A percentile compares a stretch with the other conserved stretches of the same genome.
phyloP scores from a whole-genome alignment of 2,888 invertebrate species.

The Eupithecia tripunctaria region DNA sequence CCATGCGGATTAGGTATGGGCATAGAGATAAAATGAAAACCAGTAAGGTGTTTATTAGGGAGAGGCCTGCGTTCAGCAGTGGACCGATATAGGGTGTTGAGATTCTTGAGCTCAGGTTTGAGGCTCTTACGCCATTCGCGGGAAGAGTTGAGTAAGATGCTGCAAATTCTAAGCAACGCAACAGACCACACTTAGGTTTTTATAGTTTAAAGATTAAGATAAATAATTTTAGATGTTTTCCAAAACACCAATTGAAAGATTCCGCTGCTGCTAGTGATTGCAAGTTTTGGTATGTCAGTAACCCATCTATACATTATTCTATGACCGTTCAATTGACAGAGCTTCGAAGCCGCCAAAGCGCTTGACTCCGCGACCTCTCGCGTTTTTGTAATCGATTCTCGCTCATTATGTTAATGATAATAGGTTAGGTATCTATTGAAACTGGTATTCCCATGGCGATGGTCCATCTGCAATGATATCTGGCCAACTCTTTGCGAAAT shows the following conservation, averaged over 20 bases:
- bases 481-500: conserved; percentile 34
- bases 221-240: background rate
- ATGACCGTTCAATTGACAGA: conserved; percentile 47
- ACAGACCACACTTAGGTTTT: too few relatives aligned
- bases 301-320: conserved; percentile 30
- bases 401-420: conserved; percentile 56
- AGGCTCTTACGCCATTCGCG: too few relatives aligned
- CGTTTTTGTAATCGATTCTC: conserved; percentile 58
- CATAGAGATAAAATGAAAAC: too few relatives aligned
- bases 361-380: conserved; percentile 60
- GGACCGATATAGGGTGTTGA: too few relatives aligned
- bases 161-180: too few relatives aligned
- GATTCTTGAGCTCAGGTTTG: too few relatives aligned
- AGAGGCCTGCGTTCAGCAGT: too few relatives aligned
- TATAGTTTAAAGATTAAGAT: too few relatives aligned
- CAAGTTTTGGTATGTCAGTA: background rate
- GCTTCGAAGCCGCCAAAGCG: conserved; percentile 58
- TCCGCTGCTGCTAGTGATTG: background rate
- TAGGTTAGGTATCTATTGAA: conserved; percentile 33
- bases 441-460: conserved; percentile 40
- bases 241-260: background rate
- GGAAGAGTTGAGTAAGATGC: too few relatives aligned
- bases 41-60: too few relatives aligned
- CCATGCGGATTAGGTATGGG: too few relatives aligned
- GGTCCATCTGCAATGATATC: conserved; percentile 27